A percentile compares a stretch with the other conserved stretches of the same genome.
Conservation (phyloP, 1,140 invertebrate genomes). For the Artemia franciscana region DNA sequence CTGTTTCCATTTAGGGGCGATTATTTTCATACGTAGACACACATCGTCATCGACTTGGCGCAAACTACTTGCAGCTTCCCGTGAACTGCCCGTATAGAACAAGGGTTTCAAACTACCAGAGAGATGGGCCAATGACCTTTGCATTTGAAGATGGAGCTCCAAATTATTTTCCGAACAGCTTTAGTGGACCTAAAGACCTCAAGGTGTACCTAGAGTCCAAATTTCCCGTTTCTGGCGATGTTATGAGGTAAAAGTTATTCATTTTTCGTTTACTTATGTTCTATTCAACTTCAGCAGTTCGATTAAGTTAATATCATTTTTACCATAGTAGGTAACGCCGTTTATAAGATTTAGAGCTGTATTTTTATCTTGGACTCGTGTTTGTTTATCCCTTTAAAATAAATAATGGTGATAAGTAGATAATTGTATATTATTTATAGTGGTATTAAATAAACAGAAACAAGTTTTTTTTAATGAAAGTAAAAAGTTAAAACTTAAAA, state of each 20-base stretch:
- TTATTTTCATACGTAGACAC: slow-evolving; percentile 39
- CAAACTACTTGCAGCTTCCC: slow-evolving; percentile 36
- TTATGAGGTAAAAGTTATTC: slow-evolving; percentile 16
- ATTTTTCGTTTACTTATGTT: not conserved
- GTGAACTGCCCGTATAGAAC: slow-evolving; percentile 35
- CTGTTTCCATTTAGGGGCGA: slow-evolving; percentile 24
- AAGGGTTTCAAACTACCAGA: slow-evolving; percentile 26
- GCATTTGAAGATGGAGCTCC: slow-evolving; percentile 24
- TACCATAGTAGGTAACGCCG: too few relatives aligned
- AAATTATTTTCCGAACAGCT: slow-evolving; percentile 40
- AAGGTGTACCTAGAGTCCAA: slow-evolving; percentile 8
- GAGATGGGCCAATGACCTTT: slow-evolving; percentile 28
- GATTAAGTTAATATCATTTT: too few relatives aligned
- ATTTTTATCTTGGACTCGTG: too few relatives aligned
- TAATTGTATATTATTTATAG: too few relatives aligned
- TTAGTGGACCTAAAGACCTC: slow-evolving; percentile 24
- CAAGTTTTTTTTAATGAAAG: too few relatives aligned
- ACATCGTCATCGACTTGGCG: slow-evolving; percentile 35
- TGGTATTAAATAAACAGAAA: too few relatives aligned
- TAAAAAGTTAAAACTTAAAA: too few relatives aligned
- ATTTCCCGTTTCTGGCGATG: slow-evolving; percentile 21
- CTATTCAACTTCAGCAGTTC: too few relatives aligned
- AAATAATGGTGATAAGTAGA: too few relatives aligned
- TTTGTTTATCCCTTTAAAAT: too few relatives aligned
- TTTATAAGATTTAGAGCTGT: too few relatives aligned